Evolutionary conservation across 2,888 invertebrate species (phyloP).

Genomic region (Tipula confusa): DNA sequence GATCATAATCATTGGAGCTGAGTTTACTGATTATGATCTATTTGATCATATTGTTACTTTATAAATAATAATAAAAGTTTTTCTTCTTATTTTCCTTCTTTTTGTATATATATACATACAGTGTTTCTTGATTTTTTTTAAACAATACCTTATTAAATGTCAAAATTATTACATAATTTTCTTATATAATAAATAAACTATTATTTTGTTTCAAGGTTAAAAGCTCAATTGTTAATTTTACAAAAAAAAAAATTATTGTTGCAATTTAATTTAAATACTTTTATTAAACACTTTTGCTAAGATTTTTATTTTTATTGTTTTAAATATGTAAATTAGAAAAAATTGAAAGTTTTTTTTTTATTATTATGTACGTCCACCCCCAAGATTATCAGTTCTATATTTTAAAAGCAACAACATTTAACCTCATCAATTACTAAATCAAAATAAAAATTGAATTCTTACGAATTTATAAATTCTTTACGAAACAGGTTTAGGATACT

Average conservation of each 20-base stretch:
- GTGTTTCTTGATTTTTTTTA: background rate
- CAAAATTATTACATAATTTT: conserved; percentile 30
- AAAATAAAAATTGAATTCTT: too few species aligned
- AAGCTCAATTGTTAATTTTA: conserved; percentile 27
- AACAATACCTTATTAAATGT: conserved; percentile 28
- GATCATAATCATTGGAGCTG: background rate
- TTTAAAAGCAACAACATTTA: background rate
- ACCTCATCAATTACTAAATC: background rate
- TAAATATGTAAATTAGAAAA: background rate
- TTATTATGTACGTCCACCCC: background rate
- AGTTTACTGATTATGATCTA: conserved; percentile 3
- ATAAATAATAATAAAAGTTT: background rate
- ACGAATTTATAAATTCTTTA: background rate
- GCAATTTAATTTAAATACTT: conserved; percentile 3
- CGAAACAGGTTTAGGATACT: background rate
- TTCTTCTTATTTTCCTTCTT: background rate
- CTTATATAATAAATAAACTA: background rate
- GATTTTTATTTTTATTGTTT: background rate
- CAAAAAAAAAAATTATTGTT: too few species aligned
- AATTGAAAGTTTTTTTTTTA: background rate
- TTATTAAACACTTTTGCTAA: background rate
- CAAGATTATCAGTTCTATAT: background rate
- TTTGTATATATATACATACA: background rate
- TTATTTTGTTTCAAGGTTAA: conserved; percentile 20
- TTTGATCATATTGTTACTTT: conserved; percentile 3